These are phyloP conservation scores for Rhamnusium bicolor DNA, from an alignment of 2,888 invertebrate genomes.

Conservation along the genomic window DNA sequence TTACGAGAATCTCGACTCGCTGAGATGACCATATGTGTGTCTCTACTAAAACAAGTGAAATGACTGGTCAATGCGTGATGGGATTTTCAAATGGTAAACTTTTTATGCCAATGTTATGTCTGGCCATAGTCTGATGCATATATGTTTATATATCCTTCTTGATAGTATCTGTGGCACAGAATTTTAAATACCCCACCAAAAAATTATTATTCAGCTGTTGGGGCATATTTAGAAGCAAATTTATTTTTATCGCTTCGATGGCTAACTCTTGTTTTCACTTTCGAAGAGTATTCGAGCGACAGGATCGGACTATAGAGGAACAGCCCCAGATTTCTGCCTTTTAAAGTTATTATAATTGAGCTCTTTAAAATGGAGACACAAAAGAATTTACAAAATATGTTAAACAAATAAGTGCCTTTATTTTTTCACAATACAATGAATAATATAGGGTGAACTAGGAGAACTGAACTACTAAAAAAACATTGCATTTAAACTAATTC, in stretches of 20 bases:
- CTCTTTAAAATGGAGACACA: too few species aligned
- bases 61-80: slow-evolving; percentile 55
- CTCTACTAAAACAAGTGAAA: slow-evolving; percentile 56
- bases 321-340: too few species aligned
- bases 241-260: slow-evolving; percentile 42
- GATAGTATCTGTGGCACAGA: slow-evolving; percentile 45
- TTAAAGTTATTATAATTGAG: too few species aligned
- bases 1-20: slow-evolving; percentile 56
- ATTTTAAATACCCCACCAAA: slow-evolving; percentile 44
- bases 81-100: slow-evolving; percentile 53
- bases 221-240: slow-evolving; percentile 43
- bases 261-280: slow-evolving; percentile 45
- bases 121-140: slow-evolving; percentile 51
- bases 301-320: not conserved
- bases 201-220: slow-evolving; percentile 46
- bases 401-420: too few species aligned
- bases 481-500: too few species aligned
- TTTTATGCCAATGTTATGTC: slow-evolving; percentile 51
- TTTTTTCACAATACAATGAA: too few species aligned
- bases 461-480: too few species aligned
- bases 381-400: too few species aligned
- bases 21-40: slow-evolving; percentile 57
- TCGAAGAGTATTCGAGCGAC: slow-evolving; percentile 15
- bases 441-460: too few species aligned
- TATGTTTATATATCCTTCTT: slow-evolving; percentile 44